Conservation (phyloP, 2,113 vertebrate genomes). For the Polyodon spathula region DNA sequence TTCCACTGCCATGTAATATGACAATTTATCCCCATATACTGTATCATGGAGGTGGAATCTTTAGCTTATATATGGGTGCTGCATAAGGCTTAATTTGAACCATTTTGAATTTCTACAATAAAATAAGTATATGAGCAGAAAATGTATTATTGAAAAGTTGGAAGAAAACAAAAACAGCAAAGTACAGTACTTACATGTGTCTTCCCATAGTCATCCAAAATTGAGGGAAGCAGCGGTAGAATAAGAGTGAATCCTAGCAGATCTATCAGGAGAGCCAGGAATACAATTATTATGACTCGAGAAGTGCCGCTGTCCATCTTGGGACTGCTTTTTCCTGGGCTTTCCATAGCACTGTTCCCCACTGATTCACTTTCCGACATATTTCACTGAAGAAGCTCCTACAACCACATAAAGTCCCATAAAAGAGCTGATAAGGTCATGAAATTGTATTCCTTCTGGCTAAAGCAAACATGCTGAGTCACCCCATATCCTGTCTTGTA, state of each 20-base stretch:
- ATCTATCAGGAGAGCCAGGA: slow-evolving; percentile 78
- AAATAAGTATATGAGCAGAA: not conserved
- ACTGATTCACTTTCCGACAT: not conserved
- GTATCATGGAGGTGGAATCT: too few relatives aligned
- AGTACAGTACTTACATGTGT: slow-evolving; percentile 54
- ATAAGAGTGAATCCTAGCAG: slow-evolving; percentile 90
- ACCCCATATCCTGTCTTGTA: too few relatives aligned
- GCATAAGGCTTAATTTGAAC: too few relatives aligned
- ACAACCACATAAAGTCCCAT: too few relatives aligned
- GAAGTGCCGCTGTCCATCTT: slow-evolving; percentile 35
- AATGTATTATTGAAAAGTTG: not conserved
- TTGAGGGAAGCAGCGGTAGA: slow-evolving; percentile 81
- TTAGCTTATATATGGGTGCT: too few relatives aligned
- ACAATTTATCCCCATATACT: too few relatives aligned
- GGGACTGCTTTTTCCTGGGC: slow-evolving; percentile 26
- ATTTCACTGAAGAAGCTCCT: not conserved
- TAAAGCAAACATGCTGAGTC: too few relatives aligned
- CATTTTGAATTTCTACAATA: too few relatives aligned
- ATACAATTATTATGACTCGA: slow-evolving; percentile 67
- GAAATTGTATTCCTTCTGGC: too few relatives aligned
- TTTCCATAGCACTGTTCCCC: not conserved
- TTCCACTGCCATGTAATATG: too few relatives aligned
- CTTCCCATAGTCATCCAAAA: slow-evolving; percentile 79
- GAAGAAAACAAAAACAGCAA: not conserved
- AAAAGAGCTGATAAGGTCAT: too few relatives aligned